Conservation (phyloP, 2,888 invertebrate species). For the Papilio gigon region DNA sequence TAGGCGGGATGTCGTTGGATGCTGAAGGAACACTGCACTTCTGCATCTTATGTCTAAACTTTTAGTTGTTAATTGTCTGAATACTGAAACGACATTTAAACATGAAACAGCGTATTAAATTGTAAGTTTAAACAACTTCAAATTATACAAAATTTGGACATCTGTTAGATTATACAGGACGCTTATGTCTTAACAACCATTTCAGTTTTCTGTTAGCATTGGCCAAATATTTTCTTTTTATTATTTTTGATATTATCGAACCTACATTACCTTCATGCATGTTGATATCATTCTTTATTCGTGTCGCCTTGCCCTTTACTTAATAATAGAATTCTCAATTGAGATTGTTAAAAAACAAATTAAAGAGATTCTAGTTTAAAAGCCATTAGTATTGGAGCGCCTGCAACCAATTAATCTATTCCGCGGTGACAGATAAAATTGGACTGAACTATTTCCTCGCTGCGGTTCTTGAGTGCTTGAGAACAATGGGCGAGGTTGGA, state of each 20-base stretch:
- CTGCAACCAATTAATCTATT: constrained; percentile 35
- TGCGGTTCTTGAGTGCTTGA: constrained; percentile 33
- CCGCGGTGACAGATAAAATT: constrained; percentile 34
- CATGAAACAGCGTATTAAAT: too few species aligned
- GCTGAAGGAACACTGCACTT: too few species aligned
- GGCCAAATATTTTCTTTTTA: too few species aligned
- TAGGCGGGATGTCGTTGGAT: too few species aligned
- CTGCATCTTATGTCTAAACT: too few species aligned
- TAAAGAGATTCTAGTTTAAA: constrained; percentile 20
- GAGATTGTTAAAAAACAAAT: neutral
- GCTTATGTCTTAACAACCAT: too few species aligned
- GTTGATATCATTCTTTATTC: too few species aligned
- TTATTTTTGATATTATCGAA: neutral
- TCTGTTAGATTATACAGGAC: too few species aligned
- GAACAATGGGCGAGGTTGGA: constrained; percentile 19
- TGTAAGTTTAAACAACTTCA: too few species aligned
- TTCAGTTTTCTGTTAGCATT: too few species aligned
- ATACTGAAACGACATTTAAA: too few species aligned
- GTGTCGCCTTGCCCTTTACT: neutral
- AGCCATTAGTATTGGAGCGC: constrained; percentile 19
- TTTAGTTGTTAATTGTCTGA: neutral
- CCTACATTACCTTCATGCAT: neutral
- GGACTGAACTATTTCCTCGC: constrained; percentile 18
- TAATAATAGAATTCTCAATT: constrained; percentile 8
- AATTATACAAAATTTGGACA: too few species aligned